Conservation (phyloP, 1,140 invertebrate species). For the Rhynchophorus ferrugineus region DNA sequence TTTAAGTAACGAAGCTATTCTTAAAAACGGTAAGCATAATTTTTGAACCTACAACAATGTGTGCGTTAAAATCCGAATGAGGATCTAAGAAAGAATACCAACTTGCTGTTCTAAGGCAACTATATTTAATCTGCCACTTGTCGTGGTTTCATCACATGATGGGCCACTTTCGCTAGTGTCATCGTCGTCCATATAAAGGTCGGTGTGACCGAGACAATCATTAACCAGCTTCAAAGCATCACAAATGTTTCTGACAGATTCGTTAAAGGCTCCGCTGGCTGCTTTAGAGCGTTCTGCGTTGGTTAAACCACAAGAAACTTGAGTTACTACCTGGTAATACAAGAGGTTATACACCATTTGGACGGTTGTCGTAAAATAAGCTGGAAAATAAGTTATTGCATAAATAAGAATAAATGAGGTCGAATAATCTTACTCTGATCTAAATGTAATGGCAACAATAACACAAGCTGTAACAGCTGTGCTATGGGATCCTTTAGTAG, state of each 20-base stretch:
- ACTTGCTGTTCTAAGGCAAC: constrained; percentile 44
- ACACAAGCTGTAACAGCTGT: constrained; percentile 76
- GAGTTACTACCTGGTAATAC: constrained; percentile 78
- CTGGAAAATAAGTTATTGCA: constrained; percentile 47
- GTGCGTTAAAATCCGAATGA: no score
- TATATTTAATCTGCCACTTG: constrained; percentile 34
- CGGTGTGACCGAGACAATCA: constrained; percentile 43
- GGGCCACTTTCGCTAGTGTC: constrained; percentile 4
- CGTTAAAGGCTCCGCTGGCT: constrained; percentile 20
- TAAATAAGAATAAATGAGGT: constrained; percentile 3
- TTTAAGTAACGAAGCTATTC: constrained; percentile 72
- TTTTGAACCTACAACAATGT: constrained; percentile 61
- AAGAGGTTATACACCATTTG: constrained; percentile 80
- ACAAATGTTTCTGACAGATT: constrained; percentile 28
- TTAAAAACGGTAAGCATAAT: constrained; percentile 74
- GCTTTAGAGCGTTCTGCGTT: constrained; percentile 42
- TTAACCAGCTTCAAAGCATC: constrained; percentile 44
- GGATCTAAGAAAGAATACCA: constrained; percentile 6
- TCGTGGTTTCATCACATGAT: constrained; percentile 4
- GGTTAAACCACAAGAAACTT: constrained; percentile 60
- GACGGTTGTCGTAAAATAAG: constrained; percentile 78
- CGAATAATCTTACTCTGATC: constrained; percentile 64
- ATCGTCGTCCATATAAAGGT: constrained; percentile 47
- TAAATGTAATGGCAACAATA: constrained; percentile 75
- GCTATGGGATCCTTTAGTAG: constrained; percentile 77